Percentiles rank a stretch among this genome's conserved stretches.
These are phyloP conservation scores for Steinernema carpocapsae DNA, from an alignment of 2,888 invertebrate species.

Conservation along the genomic window DNA sequence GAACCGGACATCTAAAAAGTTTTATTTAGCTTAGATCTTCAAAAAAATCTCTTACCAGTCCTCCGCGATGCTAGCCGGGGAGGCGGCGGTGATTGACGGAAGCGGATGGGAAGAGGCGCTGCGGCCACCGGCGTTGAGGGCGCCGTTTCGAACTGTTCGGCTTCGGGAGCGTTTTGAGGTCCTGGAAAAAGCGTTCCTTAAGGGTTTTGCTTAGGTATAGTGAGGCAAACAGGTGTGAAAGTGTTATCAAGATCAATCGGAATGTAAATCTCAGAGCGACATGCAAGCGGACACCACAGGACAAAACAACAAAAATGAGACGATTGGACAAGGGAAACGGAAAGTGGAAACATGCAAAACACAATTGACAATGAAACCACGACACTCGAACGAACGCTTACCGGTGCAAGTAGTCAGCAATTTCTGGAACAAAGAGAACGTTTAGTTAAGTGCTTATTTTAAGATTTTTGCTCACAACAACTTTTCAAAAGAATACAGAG, in stretches of 20 bases:
- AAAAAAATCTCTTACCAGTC: too few relatives aligned
- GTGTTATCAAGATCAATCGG: conserved; percentile 21
- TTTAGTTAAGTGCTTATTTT: conserved; percentile 27
- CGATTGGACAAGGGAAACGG: not conserved
- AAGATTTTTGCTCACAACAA: not conserved
- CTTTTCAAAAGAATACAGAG: not conserved
- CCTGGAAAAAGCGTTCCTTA: not conserved
- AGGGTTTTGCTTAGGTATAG: not conserved
- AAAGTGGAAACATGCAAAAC: not conserved
- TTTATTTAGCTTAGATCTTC: too few relatives aligned
- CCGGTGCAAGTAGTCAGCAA: conserved; percentile 35
- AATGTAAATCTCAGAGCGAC: not conserved
- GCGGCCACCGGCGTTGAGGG: conserved; percentile 23
- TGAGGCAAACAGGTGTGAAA: not conserved
- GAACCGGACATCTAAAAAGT: conserved; percentile 61
- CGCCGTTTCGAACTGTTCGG: conserved; percentile 28
- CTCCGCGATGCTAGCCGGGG: not conserved
- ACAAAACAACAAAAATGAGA: too few relatives aligned
- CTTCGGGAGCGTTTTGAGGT: conserved; percentile 24
- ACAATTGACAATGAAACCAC: not conserved
- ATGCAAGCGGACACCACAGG: conserved; percentile 25
- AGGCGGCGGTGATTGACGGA: conserved; percentile 10
- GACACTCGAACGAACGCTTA: conserved; percentile 29
- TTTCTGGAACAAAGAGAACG: conserved; percentile 27
- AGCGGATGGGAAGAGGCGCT: conserved; percentile 20